Base-by-base conservation (phyloP, 2,797 vertebrate genomes). In the Cheirogaleus major region DNA sequence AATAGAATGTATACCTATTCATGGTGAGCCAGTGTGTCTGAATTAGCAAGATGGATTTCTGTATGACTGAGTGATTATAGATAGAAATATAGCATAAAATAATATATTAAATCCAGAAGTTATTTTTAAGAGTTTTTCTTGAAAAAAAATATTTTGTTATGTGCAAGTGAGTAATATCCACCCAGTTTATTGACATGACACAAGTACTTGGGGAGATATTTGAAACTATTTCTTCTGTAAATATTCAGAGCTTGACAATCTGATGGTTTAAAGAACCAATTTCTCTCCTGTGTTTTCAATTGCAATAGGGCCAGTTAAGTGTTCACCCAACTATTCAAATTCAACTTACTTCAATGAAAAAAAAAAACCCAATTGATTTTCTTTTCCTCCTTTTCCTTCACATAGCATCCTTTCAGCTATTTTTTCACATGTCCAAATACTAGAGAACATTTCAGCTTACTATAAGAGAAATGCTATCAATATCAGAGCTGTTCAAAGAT, bases 41-140 rank as follows among this genome's bases (percentile, higher is more conserved):
- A 80, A 89, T 87, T 83, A 83, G 23, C 6, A 80, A 83, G 45
- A 57, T 23, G 22, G 55, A 95, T 50, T 95, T 95, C 73, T 84
- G 30, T 23, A 23, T 52, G 18, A 57, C 55, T 76, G 45, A 59
- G 7, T 48, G 17, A 70, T 22, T 83, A 76, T 59, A 75, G 32
- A 43, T 22, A 41, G 13, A 95, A 89, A 85, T 38, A 85, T 7
- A 95, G 17, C 57, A 84, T 43, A 75, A 69, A 81, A 52, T 10
- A 92, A 17, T 67, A 48, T 55, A 87, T 95, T 80, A 73, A 93
- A 75, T 70, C 8, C 57, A 84, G 14, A 83, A 1, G n/a, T 83
- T 67, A 67, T 82, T 82, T 92, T 79, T 86, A 80, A 92, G 14
- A 48, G 38, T 70, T 27, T 72, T 92, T 75, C 17, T 41, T 67